These are phyloP conservation scores for Habropoda laboriosa DNA, from an alignment of 1,140 invertebrate genomes.

Conservation along the genomic window DNA sequence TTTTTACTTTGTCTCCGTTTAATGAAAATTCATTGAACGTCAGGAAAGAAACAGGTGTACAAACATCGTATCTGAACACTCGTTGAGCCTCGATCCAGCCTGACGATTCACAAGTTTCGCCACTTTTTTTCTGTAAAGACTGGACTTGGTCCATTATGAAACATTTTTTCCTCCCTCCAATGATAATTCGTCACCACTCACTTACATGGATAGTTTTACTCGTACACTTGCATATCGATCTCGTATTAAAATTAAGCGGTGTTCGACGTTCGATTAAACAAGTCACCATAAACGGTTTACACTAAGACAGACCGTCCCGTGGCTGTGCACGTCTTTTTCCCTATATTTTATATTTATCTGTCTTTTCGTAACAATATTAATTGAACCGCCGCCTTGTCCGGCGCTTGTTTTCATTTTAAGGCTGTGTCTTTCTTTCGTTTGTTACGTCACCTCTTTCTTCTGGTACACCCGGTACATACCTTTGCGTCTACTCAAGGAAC, in stretches of 20 bases:
- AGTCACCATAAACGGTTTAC: slow-evolving; percentile 17
- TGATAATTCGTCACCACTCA: neutral
- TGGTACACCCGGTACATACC: neutral
- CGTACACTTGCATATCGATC: neutral
- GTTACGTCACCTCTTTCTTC: slow-evolving; percentile 23
- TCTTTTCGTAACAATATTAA: slow-evolving; percentile 47
- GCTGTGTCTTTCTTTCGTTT: slow-evolving; percentile 32
- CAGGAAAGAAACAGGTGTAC: slow-evolving; percentile 38
- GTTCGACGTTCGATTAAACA: slow-evolving; percentile 28
- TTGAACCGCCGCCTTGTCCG: slow-evolving; percentile 13
- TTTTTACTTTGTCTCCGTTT: slow-evolving; percentile 38
- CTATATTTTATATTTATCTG: slow-evolving; percentile 38
- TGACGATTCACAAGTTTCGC: neutral
- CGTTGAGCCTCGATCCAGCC: slow-evolving; percentile 26
- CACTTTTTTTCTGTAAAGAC: neutral
- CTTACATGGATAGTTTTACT: neutral
- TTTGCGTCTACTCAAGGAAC: neutral
- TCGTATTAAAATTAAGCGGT: slow-evolving; percentile 47
- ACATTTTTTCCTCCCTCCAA: neutral
- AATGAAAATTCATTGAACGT: slow-evolving; percentile 42
- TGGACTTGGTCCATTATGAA: slow-evolving; percentile 3
- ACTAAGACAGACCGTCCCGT: slow-evolving; percentile 34
- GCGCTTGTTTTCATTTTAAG: slow-evolving; percentile 34
- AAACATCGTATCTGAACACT: slow-evolving; percentile 41
- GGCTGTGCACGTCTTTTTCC: slow-evolving; percentile 26